These are phyloP conservation scores for Sebastes wilsoni DNA, from an alignment of 2,797 vertebrate genomes.

Conservation along the genomic window DNA sequence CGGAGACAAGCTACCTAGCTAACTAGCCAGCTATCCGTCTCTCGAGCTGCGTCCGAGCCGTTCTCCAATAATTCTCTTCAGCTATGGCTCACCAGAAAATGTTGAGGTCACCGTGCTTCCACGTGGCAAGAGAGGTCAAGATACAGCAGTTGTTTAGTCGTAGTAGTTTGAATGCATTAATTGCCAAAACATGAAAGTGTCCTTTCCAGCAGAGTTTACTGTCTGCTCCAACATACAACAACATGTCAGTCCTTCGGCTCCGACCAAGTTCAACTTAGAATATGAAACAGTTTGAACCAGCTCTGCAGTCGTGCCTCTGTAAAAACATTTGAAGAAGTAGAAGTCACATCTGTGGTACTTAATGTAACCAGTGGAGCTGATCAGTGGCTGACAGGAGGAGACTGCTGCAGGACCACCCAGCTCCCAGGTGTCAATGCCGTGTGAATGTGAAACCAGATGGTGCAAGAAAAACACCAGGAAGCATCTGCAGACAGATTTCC, in stretches of 20 bases:
- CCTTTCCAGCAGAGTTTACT: not conserved
- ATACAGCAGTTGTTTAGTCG: not conserved
- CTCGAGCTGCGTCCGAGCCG: too few relatives aligned
- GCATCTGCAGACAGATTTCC: not conserved
- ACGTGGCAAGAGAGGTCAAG: not conserved
- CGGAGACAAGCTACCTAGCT: too few relatives aligned
- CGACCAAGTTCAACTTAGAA: not conserved
- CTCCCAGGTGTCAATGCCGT: constrained; percentile 14
- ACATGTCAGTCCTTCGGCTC: not conserved
- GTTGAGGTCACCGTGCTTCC: too few relatives aligned
- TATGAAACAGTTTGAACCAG: not conserved
- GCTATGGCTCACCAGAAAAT: too few relatives aligned
- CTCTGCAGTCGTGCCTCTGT: not conserved
- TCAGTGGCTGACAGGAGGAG: not conserved
- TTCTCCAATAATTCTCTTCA: too few relatives aligned
- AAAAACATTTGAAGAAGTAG: constrained; percentile 2
- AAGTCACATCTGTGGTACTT: not conserved
- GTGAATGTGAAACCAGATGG: not conserved
- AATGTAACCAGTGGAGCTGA: constrained; percentile 15
- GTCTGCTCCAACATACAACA: not conserved
- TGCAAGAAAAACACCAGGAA: not conserved
- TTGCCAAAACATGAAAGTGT: not conserved
- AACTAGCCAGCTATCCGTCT: too few relatives aligned
- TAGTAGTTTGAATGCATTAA: not conserved
- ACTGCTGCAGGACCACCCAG: not conserved